Evolutionary conservation across 2,888 invertebrate genomes (phyloP), one percentile per base, ranked within the genome.

Genomic region (Aradus depressus): DNA sequence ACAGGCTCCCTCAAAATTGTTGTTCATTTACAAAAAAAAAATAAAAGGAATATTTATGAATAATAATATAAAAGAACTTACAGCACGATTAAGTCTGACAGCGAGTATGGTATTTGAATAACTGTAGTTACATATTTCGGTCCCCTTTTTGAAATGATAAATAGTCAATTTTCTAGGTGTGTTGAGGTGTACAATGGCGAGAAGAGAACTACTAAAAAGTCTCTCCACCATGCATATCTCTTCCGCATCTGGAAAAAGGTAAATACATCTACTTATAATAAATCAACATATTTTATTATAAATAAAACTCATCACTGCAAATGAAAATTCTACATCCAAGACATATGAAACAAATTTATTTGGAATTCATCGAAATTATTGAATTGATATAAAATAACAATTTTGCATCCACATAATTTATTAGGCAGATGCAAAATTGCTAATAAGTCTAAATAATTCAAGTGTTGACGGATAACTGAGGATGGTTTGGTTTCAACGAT

Each of bases 51-150:
- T n/a, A 44, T 3, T 43, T 6, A 6, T 3, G n/a, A 43, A 6
- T 26, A 23, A 42, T 39, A 37, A 19, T 12, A 28, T 23, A 12
- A 18, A 26, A 51, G 16, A 50, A 73, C 79, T 76, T 71, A 85
- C 86, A 65, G 84, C 85, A 70, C 97, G 80, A 72, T 97, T 97
- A 57, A 97, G 77, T 72, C 91, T 90, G 55, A 97, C 93, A 55
- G 89, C 88, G 64, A 96, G 75, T 66, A 97, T 95, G 54, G 93
- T 91, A 70, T 96, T 95, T 59, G 92, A 87, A 58, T 84, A 86
- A 66, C 87, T 88, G 72, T 95, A 95, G 72, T 93, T 92, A 72
- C 95, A 96, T 67, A 97, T 97, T 75, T 96, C 96, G 52, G 91
- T 91, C 60, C 93, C 91, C 69, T 91, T 93, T 69, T 91, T 92